Conservation (phyloP, 2,113 vertebrate genomes). For the Pterocles orientalis region DNA sequence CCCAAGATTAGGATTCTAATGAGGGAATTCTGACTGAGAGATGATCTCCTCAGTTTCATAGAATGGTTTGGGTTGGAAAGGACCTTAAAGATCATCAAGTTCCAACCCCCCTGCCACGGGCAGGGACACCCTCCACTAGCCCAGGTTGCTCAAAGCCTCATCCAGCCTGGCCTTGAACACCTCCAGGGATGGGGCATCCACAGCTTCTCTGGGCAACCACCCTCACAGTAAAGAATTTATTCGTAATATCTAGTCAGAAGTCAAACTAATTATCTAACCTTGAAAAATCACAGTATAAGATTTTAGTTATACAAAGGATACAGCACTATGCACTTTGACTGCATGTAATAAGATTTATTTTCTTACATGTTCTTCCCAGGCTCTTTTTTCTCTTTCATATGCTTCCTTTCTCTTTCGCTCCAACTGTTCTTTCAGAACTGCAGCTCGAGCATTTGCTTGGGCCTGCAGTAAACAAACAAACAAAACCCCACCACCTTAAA, state of each 20-base stretch:
- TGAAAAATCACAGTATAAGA: background rate
- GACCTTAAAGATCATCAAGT: no score
- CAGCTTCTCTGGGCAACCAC: no score
- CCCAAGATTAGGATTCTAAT: background rate
- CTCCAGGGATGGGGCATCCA: no score
- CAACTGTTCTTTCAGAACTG: conserved; percentile 90
- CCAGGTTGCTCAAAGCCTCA: no score
- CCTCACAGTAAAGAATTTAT: no score
- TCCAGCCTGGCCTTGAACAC: no score
- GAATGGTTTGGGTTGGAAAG: no score
- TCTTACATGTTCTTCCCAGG: conserved; percentile 96
- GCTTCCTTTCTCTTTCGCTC: conserved; percentile 93
- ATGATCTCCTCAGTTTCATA: background rate
- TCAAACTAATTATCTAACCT: background rate
- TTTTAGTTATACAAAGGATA: background rate
- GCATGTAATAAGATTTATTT: background rate
- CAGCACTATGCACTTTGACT: accelerated
- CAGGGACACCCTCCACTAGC: no score
- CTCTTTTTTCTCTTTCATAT: conserved; percentile 89
- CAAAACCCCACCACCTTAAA: background rate
- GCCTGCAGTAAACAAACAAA: conserved; percentile 75
- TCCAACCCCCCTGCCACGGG: no score
- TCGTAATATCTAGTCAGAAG: background rate
- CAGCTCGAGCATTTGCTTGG: conserved; percentile 88
- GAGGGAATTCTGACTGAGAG: background rate